These are phyloP conservation scores for Trissolcus japonicus DNA, from an alignment of 2,888 invertebrate species.

Conservation along the genomic window DNA sequence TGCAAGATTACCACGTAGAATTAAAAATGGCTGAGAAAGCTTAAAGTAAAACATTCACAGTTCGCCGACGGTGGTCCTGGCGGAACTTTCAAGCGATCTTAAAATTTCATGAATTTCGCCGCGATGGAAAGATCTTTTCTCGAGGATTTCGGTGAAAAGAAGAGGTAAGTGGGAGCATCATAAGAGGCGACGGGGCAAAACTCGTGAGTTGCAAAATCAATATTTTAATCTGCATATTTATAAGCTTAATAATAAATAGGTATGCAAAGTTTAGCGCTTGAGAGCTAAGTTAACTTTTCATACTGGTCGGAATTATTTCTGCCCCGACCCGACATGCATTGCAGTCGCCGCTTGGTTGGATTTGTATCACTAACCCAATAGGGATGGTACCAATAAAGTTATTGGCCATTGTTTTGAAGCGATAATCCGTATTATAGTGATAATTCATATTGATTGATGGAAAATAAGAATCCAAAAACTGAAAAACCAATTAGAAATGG, in stretches of 20 bases:
- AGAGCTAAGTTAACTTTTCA: slow-evolving; percentile 47
- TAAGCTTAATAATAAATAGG: slow-evolving; percentile 64
- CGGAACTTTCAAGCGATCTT: slow-evolving; percentile 56
- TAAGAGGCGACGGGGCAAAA: background rate
- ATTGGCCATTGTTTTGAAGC: too few species aligned
- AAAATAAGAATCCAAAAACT: too few species aligned
- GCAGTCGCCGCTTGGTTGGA: slow-evolving; percentile 14
- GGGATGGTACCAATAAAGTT: too few species aligned
- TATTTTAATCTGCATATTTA: slow-evolving; percentile 62
- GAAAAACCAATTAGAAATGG: too few species aligned
- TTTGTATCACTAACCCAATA: slow-evolving; percentile 49
- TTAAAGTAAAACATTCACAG: slow-evolving; percentile 53
- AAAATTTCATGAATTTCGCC: slow-evolving; percentile 61
- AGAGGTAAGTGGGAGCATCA: slow-evolving; percentile 2
- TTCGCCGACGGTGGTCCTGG: slow-evolving; percentile 51
- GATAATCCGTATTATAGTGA: too few species aligned
- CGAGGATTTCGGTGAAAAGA: slow-evolving; percentile 23
- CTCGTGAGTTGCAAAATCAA: slow-evolving; percentile 56
- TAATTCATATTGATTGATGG: too few species aligned
- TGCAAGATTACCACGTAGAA: slow-evolving; percentile 1
- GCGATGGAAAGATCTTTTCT: slow-evolving; percentile 52
- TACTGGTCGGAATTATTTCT: slow-evolving; percentile 16
- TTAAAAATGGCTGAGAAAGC: slow-evolving; percentile 33
- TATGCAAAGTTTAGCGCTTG: slow-evolving; percentile 39
- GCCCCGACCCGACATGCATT: slow-evolving; percentile 25